phyloP scores from a whole-genome alignment of 1,140 invertebrate genomes.

The Lepidurus packardi region DNA sequence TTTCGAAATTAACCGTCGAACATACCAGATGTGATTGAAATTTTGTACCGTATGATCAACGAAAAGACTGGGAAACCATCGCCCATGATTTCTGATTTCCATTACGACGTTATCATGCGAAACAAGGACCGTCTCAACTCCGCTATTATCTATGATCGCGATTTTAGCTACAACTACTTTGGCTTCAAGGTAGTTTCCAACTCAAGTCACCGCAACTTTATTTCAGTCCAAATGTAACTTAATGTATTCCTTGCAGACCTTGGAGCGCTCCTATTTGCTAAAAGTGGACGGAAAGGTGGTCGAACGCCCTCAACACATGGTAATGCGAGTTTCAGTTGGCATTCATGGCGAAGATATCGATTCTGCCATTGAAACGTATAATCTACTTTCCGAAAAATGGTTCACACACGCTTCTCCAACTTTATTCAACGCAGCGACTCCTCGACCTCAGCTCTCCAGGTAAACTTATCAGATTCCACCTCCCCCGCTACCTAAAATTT shows the following conservation, averaged over 20 bases:
- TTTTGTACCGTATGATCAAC: constrained; percentile 73
- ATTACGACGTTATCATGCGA: constrained; percentile 76
- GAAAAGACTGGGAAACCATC: constrained; percentile 59
- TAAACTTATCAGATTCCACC: constrained; percentile 37
- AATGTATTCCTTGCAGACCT: constrained; percentile 54
- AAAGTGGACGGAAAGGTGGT: constrained; percentile 91
- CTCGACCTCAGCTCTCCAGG: constrained; percentile 83
- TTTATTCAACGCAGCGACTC: constrained; percentile 90
- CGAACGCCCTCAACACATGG: constrained; percentile 96
- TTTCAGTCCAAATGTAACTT: neutral
- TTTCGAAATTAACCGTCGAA: constrained; percentile 33
- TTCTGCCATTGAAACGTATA: constrained; percentile 92
- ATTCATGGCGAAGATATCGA: constrained; percentile 94
- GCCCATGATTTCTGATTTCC: constrained; percentile 80
- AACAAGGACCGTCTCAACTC: constrained; percentile 86
- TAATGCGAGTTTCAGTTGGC: constrained; percentile 95
- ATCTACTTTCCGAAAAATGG: constrained; percentile 88
- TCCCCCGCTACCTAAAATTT: no score
- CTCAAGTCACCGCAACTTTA: constrained; percentile 28
- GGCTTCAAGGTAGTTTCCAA: constrained; percentile 73
- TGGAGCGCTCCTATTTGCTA: constrained; percentile 91
- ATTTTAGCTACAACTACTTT: constrained; percentile 97
- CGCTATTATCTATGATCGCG: constrained; percentile 95
- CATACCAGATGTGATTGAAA: constrained; percentile 80
- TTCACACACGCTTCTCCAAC: constrained; percentile 98